Base-by-base conservation (phyloP, 2,113 vertebrate species). In the Tychaedon coryphoeus region DNA sequence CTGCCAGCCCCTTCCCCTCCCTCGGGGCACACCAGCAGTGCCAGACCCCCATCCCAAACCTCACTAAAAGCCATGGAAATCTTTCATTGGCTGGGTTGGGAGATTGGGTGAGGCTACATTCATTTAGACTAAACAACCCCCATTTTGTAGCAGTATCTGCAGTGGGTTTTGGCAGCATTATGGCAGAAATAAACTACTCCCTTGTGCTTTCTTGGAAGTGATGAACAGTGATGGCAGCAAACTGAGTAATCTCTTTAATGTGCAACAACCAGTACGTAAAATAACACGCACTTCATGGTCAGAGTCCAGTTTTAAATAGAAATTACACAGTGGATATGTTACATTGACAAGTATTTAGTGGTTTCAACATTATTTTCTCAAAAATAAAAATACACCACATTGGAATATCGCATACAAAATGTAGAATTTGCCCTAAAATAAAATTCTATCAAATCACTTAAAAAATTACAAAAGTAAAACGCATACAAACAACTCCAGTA, bases 391-490 rank as follows among this genome's bases (percentile, higher is more conserved):
- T 86, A 94, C 86, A 92, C 50, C 91, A 93, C 94, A 88, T 92
- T 7, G 8, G 80, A 85, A 93, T 91, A 96, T 90, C 1, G 84
- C 90, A 94, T 97, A 98, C 96, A 96, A 97, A 98, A 98, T 94
- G 96, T 97, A 97, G 92, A 94, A 88, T 96, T 96, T 94, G 76
- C 91, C 92, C 74, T 97, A 97, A 97, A 97, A 98, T 96, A 93
- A 98, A 97, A 96, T 91, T 94, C 91, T 97, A 97, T 95, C 91
- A 95, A 97, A 95, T 85, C 34, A 92, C 96, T 96, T 51, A 57
- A 80, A 97, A 97, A 97, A 87, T 93, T 97, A 97, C 64, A 97
- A 97, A 98, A 97, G 96, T 96, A 97, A 98, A 98, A 96, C 5
- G 34, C 86, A 85, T 96, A 97, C 81, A 96, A 96, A 96, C 84